Conservation (phyloP, 2,888 invertebrate genomes). For the Agonopterix heracliana region DNA sequence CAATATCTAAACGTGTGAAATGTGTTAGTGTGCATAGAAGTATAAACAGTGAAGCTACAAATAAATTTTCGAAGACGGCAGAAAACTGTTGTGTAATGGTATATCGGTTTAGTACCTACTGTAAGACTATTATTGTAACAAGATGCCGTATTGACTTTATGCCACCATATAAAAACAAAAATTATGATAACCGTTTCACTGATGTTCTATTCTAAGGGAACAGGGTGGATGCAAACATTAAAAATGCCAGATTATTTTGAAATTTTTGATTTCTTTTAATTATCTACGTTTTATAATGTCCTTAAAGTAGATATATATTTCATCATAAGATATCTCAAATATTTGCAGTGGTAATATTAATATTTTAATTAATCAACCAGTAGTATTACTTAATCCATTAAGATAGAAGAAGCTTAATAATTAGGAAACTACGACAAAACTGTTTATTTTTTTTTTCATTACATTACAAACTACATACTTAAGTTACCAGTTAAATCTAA, state of each 20-base stretch:
- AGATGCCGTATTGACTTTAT: conserved; percentile 18
- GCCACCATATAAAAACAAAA: conserved; percentile 63
- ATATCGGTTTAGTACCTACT: conserved; percentile 26
- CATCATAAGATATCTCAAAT: conserved; percentile 77
- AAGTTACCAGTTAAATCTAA: conserved; percentile 75
- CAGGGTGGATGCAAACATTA: conserved; percentile 51
- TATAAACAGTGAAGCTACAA: too few species aligned
- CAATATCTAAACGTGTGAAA: too few species aligned
- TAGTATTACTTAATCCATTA: conserved; percentile 75
- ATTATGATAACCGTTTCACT: conserved; percentile 52
- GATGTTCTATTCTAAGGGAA: conserved; percentile 35
- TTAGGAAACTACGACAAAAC: conserved; percentile 75
- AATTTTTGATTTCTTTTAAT: conserved; percentile 77
- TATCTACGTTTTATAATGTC: conserved; percentile 78
- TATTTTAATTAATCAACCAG: conserved; percentile 76
- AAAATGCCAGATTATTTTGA: conserved; percentile 74
- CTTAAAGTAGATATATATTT: conserved; percentile 78
- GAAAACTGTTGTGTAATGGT: too few species aligned
- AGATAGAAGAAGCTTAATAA: conserved; percentile 77
- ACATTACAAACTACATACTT: conserved; percentile 76
- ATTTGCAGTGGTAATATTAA: conserved; percentile 77
- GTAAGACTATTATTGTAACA: conserved; percentile 54
- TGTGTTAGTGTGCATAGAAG: too few species aligned
- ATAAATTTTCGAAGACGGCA: neutral
- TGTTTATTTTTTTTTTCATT: conserved; percentile 63